These are phyloP conservation scores for Antrozous pallidus DNA, from an alignment of 2,797 vertebrate species.

Conservation along the genomic window DNA sequence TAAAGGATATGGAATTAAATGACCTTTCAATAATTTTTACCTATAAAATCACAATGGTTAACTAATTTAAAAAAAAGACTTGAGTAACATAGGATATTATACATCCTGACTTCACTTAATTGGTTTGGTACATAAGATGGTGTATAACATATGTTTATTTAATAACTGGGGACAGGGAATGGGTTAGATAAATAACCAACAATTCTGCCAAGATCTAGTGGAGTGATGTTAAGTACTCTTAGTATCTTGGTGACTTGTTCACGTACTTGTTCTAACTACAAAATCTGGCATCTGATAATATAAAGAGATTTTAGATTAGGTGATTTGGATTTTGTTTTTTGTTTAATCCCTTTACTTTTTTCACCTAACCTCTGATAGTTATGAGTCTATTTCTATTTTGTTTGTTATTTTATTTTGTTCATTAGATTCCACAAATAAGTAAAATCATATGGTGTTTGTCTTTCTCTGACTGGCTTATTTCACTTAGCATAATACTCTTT, in stretches of 20 bases:
- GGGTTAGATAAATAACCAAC: slow-evolving; percentile 1
- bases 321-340: neutral
- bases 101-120: neutral
- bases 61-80: slow-evolving; percentile 15
- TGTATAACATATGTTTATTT: slow-evolving; percentile 11
- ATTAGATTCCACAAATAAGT: neutral
- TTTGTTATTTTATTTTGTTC: neutral
- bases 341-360: neutral
- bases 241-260: neutral
- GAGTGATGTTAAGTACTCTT: neutral
- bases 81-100: neutral
- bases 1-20: neutral
- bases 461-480: neutral
- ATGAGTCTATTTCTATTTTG: neutral
- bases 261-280: neutral
- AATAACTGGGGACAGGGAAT: neutral
- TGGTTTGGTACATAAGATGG: slow-evolving; percentile 1
- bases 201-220: neutral
- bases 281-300: neutral
- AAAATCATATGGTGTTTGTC: neutral
- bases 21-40: neutral
- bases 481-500: neutral
- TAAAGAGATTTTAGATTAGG: slow-evolving; percentile 19
- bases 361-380: neutral
- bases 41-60: neutral